Conservation (phyloP, 2,888 invertebrate genomes). For the Allacma fusca region DNA sequence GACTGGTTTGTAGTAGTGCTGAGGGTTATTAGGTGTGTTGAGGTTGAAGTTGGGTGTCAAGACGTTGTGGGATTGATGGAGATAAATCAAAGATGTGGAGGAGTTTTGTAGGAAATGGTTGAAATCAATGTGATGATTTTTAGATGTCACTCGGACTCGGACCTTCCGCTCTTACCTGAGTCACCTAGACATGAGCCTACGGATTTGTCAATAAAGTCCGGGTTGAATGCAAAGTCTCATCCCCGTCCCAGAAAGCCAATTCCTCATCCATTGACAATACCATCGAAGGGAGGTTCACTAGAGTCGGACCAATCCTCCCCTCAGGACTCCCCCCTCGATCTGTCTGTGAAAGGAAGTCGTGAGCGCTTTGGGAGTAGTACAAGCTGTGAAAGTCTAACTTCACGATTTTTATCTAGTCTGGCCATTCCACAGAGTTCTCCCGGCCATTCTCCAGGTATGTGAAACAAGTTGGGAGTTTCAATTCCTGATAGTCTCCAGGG, state of each 20-base stretch:
- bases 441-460: conserved; percentile 58
- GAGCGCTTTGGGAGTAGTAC: conserved; percentile 63
- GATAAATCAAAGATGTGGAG: too few species aligned
- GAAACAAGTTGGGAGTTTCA: not conserved
- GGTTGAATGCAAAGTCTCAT: conserved; percentile 60
- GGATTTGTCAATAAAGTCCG: conserved; percentile 64
- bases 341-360: conserved; percentile 75
- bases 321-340: conserved; percentile 85
- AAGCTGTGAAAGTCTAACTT: conserved; percentile 61
- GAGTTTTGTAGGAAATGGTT: not conserved
- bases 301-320: conserved; percentile 70
- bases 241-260: conserved; percentile 60
- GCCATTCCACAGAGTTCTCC: conserved; percentile 61
- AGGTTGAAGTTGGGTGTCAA: too few species aligned
- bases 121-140: conserved; percentile 55
- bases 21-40: too few species aligned
- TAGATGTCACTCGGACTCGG: conserved; percentile 75
- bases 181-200: conserved; percentile 61
- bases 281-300: conserved; percentile 66
- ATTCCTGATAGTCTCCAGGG: not conserved
- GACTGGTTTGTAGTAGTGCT: too few species aligned
- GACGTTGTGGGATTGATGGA: too few species aligned
- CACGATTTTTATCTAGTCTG: conserved; percentile 61
- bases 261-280: conserved; percentile 64
- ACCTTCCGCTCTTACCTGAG: conserved; percentile 68